These are phyloP conservation scores for Eilema caniola DNA, from an alignment of 2,888 invertebrate species.

Conservation along the genomic window DNA sequence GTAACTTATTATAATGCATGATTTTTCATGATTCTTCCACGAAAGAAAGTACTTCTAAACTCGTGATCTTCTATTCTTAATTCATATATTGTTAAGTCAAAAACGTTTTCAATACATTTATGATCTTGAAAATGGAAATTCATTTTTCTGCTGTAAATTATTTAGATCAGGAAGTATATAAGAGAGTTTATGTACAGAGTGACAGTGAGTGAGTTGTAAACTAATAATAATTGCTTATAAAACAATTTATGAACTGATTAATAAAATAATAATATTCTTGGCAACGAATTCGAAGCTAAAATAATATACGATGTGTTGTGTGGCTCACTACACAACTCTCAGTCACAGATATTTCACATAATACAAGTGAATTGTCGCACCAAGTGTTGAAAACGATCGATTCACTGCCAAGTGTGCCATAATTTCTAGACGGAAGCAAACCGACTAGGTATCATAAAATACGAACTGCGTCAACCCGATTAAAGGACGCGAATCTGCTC, in stretches of 20 bases:
- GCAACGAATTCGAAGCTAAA: neutral
- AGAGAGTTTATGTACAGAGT: neutral
- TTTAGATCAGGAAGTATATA: neutral
- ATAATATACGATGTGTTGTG: neutral
- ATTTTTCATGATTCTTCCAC: too few species aligned
- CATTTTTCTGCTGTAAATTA: too few species aligned
- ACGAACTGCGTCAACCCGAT: neutral
- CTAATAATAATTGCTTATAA: neutral
- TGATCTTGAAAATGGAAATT: too few species aligned
- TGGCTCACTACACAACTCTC: neutral
- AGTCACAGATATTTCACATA: neutral
- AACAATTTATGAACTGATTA: neutral
- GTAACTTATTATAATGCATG: too few species aligned
- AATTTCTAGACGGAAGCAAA: neutral
- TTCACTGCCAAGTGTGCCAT: conserved; percentile 2
- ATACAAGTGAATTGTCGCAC: neutral
- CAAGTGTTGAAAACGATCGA: neutral
- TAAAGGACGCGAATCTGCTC: neutral
- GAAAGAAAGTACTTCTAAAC: too few species aligned
- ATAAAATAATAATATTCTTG: neutral
- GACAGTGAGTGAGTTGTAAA: neutral
- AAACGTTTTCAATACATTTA: neutral
- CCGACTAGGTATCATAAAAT: neutral
- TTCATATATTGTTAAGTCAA: neutral
- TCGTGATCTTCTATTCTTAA: too few species aligned